phyloP scores from a whole-genome alignment of 2,797 vertebrate species.

The Phalanger gymnotis region DNA sequence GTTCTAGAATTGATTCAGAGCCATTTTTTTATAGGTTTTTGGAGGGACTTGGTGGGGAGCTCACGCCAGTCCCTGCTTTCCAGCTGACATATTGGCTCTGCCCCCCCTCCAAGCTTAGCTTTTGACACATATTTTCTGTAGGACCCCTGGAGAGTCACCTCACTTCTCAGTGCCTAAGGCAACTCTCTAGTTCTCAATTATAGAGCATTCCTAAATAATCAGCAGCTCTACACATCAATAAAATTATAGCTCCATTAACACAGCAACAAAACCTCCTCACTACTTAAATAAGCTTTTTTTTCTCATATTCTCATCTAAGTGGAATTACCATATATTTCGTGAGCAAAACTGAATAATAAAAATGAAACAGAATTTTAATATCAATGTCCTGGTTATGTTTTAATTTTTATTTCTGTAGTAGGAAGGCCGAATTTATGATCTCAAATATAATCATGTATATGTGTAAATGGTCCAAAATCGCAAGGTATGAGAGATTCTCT shows the following conservation, averaged over 20 bases:
- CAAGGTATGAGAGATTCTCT: no score
- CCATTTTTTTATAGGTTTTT: no score
- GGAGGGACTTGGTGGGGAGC: no score
- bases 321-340: not conserved
- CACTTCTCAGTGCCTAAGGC: not conserved
- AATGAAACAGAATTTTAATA: not conserved
- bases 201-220: not conserved
- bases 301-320: not conserved
- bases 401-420: not conserved
- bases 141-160: not conserved
- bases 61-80: no score
- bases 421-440: no score
- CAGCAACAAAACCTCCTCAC: not conserved
- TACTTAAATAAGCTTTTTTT: not conserved
- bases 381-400: not conserved
- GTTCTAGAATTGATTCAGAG: no score
- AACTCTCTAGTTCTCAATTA: not conserved
- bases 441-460: no score
- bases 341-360: not conserved
- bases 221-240: not conserved
- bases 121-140: not conserved
- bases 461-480: no score
- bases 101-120: no score
- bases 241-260: not conserved
- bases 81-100: no score